Conservation (phyloP, 2,113 vertebrate genomes). For the Engystomops pustulosus region DNA sequence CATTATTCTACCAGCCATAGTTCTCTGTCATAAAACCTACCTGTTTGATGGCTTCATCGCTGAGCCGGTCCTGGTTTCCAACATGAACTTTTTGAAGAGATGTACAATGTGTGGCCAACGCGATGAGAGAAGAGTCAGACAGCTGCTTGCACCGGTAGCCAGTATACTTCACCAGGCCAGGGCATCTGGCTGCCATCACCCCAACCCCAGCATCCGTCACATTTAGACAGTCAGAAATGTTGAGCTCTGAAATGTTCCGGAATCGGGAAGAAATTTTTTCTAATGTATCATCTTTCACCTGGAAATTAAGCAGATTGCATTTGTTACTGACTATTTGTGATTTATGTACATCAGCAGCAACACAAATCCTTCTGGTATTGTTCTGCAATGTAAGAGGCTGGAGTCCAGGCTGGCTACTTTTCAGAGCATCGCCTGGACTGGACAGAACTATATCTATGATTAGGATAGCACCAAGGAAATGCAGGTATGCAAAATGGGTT, state of each 20-base stretch:
- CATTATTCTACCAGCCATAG: too few species aligned
- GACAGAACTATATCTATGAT: too few species aligned
- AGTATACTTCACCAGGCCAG: slow-evolving; percentile 90
- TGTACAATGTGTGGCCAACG: slow-evolving; percentile 89
- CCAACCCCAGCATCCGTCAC: slow-evolving; percentile 91
- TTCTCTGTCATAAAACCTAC: slow-evolving; percentile 67
- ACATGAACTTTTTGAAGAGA: slow-evolving; percentile 95
- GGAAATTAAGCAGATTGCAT: slow-evolving; percentile 47
- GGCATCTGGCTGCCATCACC: slow-evolving; percentile 88
- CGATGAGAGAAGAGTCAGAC: slow-evolving; percentile 88
- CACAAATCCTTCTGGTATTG: too few species aligned
- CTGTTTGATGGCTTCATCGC: slow-evolving; percentile 91
- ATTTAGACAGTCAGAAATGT: slow-evolving; percentile 95
- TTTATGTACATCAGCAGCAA: too few species aligned
- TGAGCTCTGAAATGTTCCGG: slow-evolving; percentile 95
- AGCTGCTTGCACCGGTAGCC: slow-evolving; percentile 97
- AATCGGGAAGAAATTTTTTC: slow-evolving; percentile 94
- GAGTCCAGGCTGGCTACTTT: too few species aligned
- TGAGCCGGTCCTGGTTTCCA: slow-evolving; percentile 96
- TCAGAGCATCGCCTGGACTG: too few species aligned
- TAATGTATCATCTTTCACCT: slow-evolving; percentile 94
- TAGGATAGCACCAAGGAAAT: too few species aligned
- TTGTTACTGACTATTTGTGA: too few species aligned
- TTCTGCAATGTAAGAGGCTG: too few species aligned
- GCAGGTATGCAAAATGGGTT: too few species aligned